A percentile compares a stretch with the other conserved stretches of the same genome.
phyloP scores from a whole-genome alignment of 30 jellyfish, hydroid and myxozoan species.

The Nemopilema nomurai region DNA sequence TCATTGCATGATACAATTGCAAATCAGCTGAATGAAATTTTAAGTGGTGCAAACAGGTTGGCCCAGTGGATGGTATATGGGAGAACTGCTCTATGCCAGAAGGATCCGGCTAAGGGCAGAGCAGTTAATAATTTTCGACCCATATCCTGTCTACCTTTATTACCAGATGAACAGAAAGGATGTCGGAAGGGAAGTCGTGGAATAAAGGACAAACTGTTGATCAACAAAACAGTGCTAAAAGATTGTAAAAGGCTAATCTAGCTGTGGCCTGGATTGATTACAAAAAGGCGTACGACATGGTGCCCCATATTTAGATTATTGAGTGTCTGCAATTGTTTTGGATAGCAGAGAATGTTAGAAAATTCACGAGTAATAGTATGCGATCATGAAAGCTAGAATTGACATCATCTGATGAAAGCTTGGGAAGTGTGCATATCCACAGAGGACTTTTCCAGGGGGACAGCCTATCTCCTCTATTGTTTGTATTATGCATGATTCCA shows the following conservation, averaged over 20 bases:
- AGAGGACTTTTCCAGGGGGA: constrained; percentile 35
- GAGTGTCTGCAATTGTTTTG: background rate
- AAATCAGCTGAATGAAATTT: background rate
- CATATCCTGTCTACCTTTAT: constrained; percentile 5
- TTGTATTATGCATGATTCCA: constrained; percentile 29
- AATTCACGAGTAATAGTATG: background rate
- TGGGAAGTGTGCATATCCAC: background rate
- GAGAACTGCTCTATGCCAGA: constrained; percentile 22
- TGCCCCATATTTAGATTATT: constrained; percentile 30
- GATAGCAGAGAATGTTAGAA: constrained; percentile 4
- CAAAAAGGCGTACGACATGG: constrained; percentile 42
- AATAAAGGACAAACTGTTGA: constrained; percentile 18
- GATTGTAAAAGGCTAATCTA: constrained; percentile 14
- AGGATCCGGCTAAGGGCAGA: constrained; percentile 32
- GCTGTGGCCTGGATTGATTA: constrained; percentile 25
- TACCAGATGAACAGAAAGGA: constrained; percentile 16
- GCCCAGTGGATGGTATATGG: constrained; percentile 26
- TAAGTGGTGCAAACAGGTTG: background rate
- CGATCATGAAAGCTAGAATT: constrained; percentile 11
- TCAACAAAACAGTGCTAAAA: background rate
- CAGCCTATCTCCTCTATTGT: constrained; percentile 8
- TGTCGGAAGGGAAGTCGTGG: constrained; percentile 3
- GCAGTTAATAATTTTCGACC: background rate
- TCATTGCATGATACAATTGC: constrained; percentile 11
- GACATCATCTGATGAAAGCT: background rate